Evolutionary conservation across 2,797 vertebrate species (phyloP).

Genomic region (Tiaroga cobitis): DNA sequence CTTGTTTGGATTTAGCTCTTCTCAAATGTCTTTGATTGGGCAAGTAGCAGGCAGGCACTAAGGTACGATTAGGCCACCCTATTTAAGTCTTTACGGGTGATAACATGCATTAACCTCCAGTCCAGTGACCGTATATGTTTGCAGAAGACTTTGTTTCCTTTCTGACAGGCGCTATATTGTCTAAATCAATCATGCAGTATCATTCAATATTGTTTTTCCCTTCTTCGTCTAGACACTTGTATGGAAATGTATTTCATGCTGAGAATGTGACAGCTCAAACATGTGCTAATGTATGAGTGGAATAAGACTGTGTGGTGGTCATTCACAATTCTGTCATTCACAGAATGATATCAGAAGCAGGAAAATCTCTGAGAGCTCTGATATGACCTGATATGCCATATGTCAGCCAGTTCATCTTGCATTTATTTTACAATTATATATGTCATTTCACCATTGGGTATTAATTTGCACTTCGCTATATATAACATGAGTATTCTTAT

Average conservation of each 20-base stretch:
- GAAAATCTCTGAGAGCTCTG: background rate
- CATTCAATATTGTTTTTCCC: constrained; percentile 5
- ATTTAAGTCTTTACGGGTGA: constrained; percentile 31
- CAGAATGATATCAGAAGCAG: background rate
- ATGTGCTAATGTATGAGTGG: background rate
- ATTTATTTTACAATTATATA: background rate
- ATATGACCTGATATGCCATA: background rate
- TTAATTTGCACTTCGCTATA: background rate
- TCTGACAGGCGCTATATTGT: background rate
- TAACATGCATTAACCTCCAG: constrained; percentile 17
- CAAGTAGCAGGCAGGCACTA: background rate
- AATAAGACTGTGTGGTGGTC: background rate
- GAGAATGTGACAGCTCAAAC: background rate
- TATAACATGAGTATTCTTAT: background rate
- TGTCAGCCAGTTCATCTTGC: constrained; percentile 17
- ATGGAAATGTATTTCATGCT: background rate
- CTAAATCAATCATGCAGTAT: constrained; percentile 4
- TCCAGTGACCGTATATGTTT: constrained; percentile 19
- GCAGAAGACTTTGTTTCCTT: constrained; percentile 3
- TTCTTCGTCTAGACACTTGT: constrained; percentile 7
- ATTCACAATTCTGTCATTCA: background rate
- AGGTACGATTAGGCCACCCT: background rate
- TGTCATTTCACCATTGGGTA: background rate
- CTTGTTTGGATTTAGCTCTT: constrained; percentile 28
- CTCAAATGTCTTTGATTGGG: constrained; percentile 38